Base-by-base conservation (phyloP, 2,797 vertebrate genomes). In the Catostomus latipinnis region DNA sequence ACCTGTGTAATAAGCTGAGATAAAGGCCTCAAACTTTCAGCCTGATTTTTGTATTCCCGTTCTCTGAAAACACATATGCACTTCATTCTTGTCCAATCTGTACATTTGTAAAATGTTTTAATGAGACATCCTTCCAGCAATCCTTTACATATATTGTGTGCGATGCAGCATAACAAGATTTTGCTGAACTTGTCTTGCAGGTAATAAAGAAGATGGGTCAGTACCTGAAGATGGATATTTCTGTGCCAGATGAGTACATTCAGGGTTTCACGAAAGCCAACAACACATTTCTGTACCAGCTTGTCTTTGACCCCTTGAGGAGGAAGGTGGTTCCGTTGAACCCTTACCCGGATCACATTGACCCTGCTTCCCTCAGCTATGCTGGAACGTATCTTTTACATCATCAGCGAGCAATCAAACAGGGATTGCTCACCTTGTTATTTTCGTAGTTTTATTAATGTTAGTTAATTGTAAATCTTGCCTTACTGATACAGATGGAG, bases 141-240 rank as follows among this genome's bases (percentile, higher is more conserved):
- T 34, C 34, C 34, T 34, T 34, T 34, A 34, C 34, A 34, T 34
- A 34, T 34, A 34, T 34, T 18, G 0, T 46, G n/a, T 2, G 1
- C 2, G 34, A 54, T 70, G 53, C 50, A 53, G 4, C 14, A 13
- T 22, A 46, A 54, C 50, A 43, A 16, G 53, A 62, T 1, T 34
- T 3, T 34, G 48, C 13, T 5, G 11, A 22, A 16, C 18, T 4
- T 77, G 58, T 69, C 49, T 8, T 67, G 0, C 90, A 99, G 98
- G 94, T 99, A 81, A 97, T 99, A 88, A 96, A 93, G 88, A 99
- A 99, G 93, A 97, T 99, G 83, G 96, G 96, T 1, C 97, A 98
- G 79, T 99, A 99, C 88, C 91, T 99, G 86, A 99, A 98, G 90
- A 96, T 93, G 93, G 96, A 93, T 66, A 91, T 99, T 43, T 90